Evolutionary conservation across 2,888 invertebrate species (phyloP).

Genomic region (Pyrochroa serraticornis): DNA sequence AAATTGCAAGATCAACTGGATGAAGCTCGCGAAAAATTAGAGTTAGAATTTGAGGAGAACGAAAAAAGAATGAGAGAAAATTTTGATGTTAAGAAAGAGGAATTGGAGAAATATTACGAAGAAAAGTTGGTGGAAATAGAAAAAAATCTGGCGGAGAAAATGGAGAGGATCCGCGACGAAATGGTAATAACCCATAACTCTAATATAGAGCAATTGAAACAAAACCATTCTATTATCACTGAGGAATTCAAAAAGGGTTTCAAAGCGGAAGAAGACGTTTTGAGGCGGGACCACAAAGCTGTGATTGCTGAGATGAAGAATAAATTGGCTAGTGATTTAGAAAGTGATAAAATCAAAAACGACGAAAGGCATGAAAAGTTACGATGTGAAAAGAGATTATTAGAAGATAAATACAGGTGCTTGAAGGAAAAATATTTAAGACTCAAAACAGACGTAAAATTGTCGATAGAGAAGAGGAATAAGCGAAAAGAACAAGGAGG

Average conservation of each 20-base stretch:
- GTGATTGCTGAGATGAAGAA: constrained; percentile 69
- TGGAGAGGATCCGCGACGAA: constrained; percentile 57
- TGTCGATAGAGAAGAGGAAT: constrained; percentile 77
- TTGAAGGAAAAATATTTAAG: constrained; percentile 82
- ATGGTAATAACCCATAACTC: constrained; percentile 63
- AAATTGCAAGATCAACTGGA: constrained; percentile 60
- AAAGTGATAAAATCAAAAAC: constrained; percentile 51
- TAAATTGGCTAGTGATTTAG: constrained; percentile 61
- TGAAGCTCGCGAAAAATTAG: constrained; percentile 57
- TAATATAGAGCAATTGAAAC: constrained; percentile 62
- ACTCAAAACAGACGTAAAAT: constrained; percentile 79
- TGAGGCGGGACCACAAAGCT: constrained; percentile 71
- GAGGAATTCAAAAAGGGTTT: constrained; percentile 69
- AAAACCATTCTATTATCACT: constrained; percentile 65
- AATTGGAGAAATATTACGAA: constrained; percentile 61
- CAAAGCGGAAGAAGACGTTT: constrained; percentile 70
- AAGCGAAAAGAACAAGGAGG: constrained; percentile 67
- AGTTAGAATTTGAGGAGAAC: constrained; percentile 44
- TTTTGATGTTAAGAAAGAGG: constrained; percentile 51
- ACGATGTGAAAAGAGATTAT: constrained; percentile 71
- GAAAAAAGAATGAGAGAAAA: constrained; percentile 50
- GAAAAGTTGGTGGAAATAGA: constrained; percentile 62
- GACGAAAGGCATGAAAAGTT: constrained; percentile 66
- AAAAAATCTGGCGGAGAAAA: constrained; percentile 60
- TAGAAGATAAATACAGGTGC: constrained; percentile 80